Base-by-base conservation (phyloP, 2,888 invertebrate genomes). In the Torymus aiolomorphi region DNA sequence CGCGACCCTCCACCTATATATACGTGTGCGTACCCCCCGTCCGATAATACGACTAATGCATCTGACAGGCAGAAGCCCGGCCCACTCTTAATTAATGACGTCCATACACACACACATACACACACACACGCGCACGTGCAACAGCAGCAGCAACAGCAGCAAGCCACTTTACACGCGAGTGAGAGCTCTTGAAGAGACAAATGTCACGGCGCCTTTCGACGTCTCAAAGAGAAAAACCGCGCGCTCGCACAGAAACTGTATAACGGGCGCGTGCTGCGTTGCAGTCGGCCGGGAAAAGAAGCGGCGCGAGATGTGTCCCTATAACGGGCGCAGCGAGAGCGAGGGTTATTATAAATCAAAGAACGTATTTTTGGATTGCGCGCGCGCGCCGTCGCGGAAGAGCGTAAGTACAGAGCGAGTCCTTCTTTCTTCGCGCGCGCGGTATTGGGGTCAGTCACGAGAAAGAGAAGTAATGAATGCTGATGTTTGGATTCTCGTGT, bases 61-160 rank as follows among this genome's bases (percentile, higher is more conserved):
- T 74, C 59, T 76, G 80, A 71, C 80, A 66, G 74, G 56, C 12
- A n/a, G 13, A 59, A 61, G 59, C 59, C 42, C 49, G 57, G 49
- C 52, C 70, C 20, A 63, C 70, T 76, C 66, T 70, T 80, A 80
- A 80, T 80, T 76, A 76, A 80, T 80, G 75, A 76, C 75, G 42
- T 66, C 71, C 63, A 66, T 8, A 42, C 42, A 42, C 42, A 42
- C 8, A 8, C 42, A 2, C 20, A 5, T 11, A 42, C 42, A 42
- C 42, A 42, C 8, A 8, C 42, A 2, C 20, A 5, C 4, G 8
- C 66, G 66, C 20, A 59, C 59, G 57, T 8, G 56, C 18, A 16
- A 13, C 31, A 56, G 16, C 24, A 31, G 20, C 8, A 42, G 42
- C 8, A n/a, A 62, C 72, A 14, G 42, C 24, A 52, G 8, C 75